Base-by-base conservation (phyloP, 2,113 vertebrate species). In the Turnix velox region DNA sequence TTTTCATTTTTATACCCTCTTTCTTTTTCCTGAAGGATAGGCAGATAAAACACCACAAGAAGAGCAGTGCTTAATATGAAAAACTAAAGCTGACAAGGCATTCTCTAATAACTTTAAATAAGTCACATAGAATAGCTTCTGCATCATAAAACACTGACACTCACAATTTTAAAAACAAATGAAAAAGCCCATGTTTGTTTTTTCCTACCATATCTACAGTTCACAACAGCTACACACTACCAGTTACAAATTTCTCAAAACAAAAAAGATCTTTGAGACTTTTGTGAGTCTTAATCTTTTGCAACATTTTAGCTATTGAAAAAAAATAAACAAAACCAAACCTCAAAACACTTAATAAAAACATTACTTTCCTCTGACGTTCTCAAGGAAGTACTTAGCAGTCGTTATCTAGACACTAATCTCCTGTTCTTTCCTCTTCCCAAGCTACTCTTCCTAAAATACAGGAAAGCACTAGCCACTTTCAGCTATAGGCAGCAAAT, bases 91-190 rank as follows among this genome's bases (percentile, higher is more conserved):
- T 82, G 82, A 87, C 78, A 94, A 82, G 42, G 28, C 18, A 16
- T 91, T 76, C 58, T 91, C 62, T 85, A 69, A 73, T 90, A 89
- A 85, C 81, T 62, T 91, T 90, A 93, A 95, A 89, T 79, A 92
- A 94, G 82, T 89, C 71, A 90, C 42, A 45, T 45, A 89, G n/a
- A 94, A 82, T 84, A 63, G 33, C 42, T 87, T 79, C 78, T 84
- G 5, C 66, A 51, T 82, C 39, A 73, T 91, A 84, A 92, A 83
- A 85, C 39, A 69, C 24, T 58, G 54, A 87, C 45, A 39, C 30
- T 54, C 17, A 61, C 12, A 78, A 65, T 57, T 45, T 58, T 90
- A 85, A 83, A 94, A 82, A 48, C 24, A 84, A 73, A 84, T 27
- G 0, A 58, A 69, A 76, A 63, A 48, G 1, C 2, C 8, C 16